Base-by-base conservation (phyloP, 2,113 vertebrate species). In the Neogale vison region DNA sequence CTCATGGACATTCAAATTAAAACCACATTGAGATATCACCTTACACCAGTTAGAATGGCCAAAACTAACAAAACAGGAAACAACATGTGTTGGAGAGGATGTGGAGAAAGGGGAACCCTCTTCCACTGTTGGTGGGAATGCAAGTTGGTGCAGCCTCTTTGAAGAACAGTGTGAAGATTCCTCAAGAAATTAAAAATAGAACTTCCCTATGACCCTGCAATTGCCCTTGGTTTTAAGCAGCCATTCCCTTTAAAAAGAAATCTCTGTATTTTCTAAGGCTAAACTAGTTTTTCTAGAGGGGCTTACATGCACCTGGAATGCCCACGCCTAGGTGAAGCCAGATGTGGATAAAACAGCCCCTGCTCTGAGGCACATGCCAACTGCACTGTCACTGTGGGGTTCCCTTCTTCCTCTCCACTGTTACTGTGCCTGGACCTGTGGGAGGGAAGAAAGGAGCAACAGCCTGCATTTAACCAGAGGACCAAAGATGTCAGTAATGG, bases 231-330 rank as follows among this genome's bases (percentile, higher is more conserved):
- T 6, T 61, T 45, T 14, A 26, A 65, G 23, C 12, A 23, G 15
- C 14, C 59, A 36, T 63, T 86, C 79, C 59, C 42, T 93, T 88
- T 92, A 67, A 97, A 96, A 98, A 98, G 82, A 84, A 89, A 83
- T 59, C 55, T 96, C 98, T 79, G 72, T 12, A 12, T 94, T 96
- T 98, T 39, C 55, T 96, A 94, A 94, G 92, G 18, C 79, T 97
- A 52, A 95, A 83, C 61, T 95, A 79, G 57, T 97, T 96, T 98
- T 96, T 97, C 92, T 94, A 96, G 94, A 95, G 93, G 98, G 61
- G 65, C 80, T 96, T 97, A 95, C 88, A 88, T 98, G 96, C 96
- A 90, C 96, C 26, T 39, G 10, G 24, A 36, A 57, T 47, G 24
- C 57, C 52, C 42, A 15, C 14, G 4, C 14, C n/a, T 29, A 23